Base-by-base conservation (phyloP, 2,113 vertebrate genomes). In the Panthera leo region DNA sequence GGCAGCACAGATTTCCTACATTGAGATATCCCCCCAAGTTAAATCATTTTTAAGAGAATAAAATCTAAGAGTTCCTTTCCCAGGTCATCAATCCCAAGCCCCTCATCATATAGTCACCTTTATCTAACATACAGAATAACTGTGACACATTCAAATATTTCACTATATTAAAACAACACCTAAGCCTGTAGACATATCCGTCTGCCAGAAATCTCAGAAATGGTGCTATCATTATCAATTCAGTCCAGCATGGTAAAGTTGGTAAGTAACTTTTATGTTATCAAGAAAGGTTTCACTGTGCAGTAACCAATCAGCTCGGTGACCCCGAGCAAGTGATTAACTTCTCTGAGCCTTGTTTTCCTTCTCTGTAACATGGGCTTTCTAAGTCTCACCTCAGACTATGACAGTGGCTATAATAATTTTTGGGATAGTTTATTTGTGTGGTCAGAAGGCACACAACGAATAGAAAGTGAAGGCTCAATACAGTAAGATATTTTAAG, bases 1-100 rank as follows among this genome's bases (percentile, higher is more conserved):
- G 93, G 99, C 98, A 97, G 99, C 98, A 98, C 99, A 99, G 94
- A 99, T 98, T 98, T 99, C 99, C 99, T 99, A 98, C 93, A 98
- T 83, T 94, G 96, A 98, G 82, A 75, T 87, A 98, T 19, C 6
- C 31, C 1, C 12, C 45, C 95, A 97, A 67, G 83, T 93, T 95
- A 89, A 2, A 80, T 58, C 53, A 94, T 29, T 94, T 88, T 91
- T 63, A 95, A 85, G 48, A 94, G 63, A 93, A 83, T 5, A 65
- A 89, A 84, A 75, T 39, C 48, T 53, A 65, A 95, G 27, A 89
- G 85, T 53, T 79, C 78, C 42, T 93, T 87, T 78, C 65, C 42
- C 36, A 75, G 27, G 55, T 53, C 27, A 94, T 85, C 48, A 67
- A 36, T 34, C n/a, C 31, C 34, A 91, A 86, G 18, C 21, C 29